Conservation (phyloP, 1,140 invertebrate genomes). For the Lepidurus apus region DNA sequence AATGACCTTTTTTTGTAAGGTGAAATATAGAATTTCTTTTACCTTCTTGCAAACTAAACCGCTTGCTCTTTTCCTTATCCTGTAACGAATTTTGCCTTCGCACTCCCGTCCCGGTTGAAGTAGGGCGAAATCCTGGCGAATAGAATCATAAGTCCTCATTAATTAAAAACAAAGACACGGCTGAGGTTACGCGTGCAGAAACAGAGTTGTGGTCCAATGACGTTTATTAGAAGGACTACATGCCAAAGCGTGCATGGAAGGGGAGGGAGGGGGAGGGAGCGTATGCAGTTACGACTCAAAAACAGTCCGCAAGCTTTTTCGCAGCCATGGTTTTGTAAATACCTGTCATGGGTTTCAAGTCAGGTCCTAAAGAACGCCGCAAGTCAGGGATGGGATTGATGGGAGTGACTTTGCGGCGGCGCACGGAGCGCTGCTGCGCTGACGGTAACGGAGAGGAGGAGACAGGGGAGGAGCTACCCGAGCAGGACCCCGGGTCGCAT, state of each 20-base stretch:
- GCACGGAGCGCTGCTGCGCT: neutral
- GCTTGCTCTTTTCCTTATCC: slow-evolving; percentile 32
- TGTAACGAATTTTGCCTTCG: slow-evolving; percentile 34
- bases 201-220: neutral
- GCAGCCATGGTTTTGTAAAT: slow-evolving; percentile 14
- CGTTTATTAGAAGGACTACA: neutral
- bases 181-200: slow-evolving; percentile 26
- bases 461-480: slow-evolving; percentile 60
- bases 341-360: slow-evolving; percentile 36
- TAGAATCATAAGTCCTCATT: slow-evolving; percentile 11
- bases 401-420: slow-evolving; percentile 40
- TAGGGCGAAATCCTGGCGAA: neutral
- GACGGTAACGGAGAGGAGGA: neutral
- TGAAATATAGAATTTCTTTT: slow-evolving; percentile 5
- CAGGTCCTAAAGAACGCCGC: slow-evolving; percentile 54
- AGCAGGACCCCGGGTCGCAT: slow-evolving; percentile 63
- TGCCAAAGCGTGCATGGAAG: neutral
- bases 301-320: no score
- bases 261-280: no score
- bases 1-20: neutral
- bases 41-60: slow-evolving; percentile 33
- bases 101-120: slow-evolving; percentile 8
- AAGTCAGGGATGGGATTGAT: slow-evolving; percentile 74
- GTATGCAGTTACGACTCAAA: no score
- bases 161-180: neutral